Evolutionary conservation across 2,113 vertebrate species (phyloP).

Genomic region (Equus quagga): DNA sequence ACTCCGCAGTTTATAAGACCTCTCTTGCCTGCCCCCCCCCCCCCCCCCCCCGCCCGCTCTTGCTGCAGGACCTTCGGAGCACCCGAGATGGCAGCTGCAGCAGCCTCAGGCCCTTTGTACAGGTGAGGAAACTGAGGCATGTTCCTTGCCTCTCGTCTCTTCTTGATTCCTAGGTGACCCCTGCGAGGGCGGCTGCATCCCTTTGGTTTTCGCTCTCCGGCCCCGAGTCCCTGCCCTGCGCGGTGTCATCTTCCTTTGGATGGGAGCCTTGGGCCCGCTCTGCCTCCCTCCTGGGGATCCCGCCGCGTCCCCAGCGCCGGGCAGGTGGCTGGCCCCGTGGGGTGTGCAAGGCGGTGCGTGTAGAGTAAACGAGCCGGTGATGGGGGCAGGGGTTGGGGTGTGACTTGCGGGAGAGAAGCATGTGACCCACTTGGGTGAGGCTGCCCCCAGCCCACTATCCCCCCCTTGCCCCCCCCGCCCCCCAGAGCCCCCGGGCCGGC

Average conservation of each 20-base stretch:
- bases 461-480: too few relatives aligned
- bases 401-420: not conserved
- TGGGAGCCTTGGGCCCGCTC: not conserved
- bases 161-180: not conserved
- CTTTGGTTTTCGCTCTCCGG: too few relatives aligned
- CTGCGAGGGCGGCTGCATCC: not conserved
- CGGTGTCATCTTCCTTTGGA: not conserved
- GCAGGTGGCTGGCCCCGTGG: not conserved
- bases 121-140: not conserved
- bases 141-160: not conserved
- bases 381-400: not conserved
- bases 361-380: not conserved
- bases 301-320: not conserved
- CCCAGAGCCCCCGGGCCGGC: too few relatives aligned
- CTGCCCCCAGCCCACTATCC: not conserved
- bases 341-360: not conserved
- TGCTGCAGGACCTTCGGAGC: not conserved
- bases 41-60: too few relatives aligned
- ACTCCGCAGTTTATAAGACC: not conserved
- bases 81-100: rapidly evolving
- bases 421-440: too few relatives aligned
- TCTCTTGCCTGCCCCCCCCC: not conserved
- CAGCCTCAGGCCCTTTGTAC: not conserved
- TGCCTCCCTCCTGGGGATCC: not conserved
- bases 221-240: not conserved